Evolutionary conservation across 1,140 invertebrate species (phyloP).

Genomic region (Eupristina koningsbergeri): DNA sequence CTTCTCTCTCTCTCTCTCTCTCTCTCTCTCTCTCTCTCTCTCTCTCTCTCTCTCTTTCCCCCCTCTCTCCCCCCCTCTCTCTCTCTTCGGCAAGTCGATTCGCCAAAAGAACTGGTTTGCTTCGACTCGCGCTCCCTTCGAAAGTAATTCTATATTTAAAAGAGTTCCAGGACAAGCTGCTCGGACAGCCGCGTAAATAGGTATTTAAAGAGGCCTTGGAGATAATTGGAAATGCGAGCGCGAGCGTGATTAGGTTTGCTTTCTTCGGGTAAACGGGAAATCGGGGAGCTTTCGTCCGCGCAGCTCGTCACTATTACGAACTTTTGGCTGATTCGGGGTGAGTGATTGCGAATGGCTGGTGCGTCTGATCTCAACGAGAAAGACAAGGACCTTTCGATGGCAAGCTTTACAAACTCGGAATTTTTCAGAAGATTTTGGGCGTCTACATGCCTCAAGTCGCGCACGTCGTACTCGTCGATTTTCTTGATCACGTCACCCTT

Average conservation of each 20-base stretch:
- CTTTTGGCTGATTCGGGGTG: constrained; percentile 47
- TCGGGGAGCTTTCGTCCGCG: background rate
- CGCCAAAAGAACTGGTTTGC: constrained; percentile 15
- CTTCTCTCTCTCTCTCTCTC: no score
- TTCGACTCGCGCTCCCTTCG: background rate
- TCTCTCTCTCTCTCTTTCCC: no score
- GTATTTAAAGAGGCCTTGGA: constrained; percentile 1
- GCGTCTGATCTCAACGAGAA: constrained; percentile 42
- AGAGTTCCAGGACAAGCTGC: constrained; percentile 33
- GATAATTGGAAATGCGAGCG: background rate
- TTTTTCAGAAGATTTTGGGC: constrained; percentile 91
- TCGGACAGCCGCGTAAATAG: background rate
- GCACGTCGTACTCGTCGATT: constrained; percentile 89
- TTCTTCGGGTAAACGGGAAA: background rate
- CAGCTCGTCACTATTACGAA: constrained; percentile 26
- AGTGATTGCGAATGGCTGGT: constrained; percentile 62
- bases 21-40: no score
- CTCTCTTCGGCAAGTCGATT: no score
- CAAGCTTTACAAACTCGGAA: constrained; percentile 77
- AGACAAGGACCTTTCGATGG: constrained; percentile 75
- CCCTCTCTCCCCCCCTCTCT: no score
- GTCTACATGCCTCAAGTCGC: constrained; percentile 90
- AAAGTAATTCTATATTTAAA: constrained; percentile 19
- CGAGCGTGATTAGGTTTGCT: background rate
- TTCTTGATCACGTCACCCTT: constrained; percentile 92